Evolutionary conservation across 2,797 vertebrate species (phyloP), one percentile per base, ranked within the genome.

Genomic region (Mus caroli): DNA sequence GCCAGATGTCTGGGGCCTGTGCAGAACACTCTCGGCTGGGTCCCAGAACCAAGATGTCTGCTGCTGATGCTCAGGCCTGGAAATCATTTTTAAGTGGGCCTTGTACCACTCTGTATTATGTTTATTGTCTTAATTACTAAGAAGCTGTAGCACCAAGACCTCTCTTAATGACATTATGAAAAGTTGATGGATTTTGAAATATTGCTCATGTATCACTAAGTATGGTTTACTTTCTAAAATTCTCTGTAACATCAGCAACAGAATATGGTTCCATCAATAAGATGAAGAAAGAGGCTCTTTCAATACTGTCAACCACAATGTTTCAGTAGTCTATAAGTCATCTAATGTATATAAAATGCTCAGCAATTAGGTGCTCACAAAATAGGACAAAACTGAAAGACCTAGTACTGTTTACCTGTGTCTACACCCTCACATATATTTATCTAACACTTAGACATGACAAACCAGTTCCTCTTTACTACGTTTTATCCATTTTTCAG

Each of bases 91-190:
- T 34, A 85, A 34, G 28, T 22, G 20, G 9, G 7, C 2, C 28
- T 91, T 43, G 46, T 22, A 50, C 4, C 7, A 75, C 3, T 50
- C 14, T 9, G 22, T 50, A 0, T 40, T 58, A 12, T 34, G 28
- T 60, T n/a, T 22, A 20, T 54, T 86, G 19, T 2, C 0, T 22
- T 73, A 37, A 24, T 52, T 60, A 26, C 34, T 75, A 34, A 31
- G 62, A 77, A n/a, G 43, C 37, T 92, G 22, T 77, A 78, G 92
- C 76, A 88, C 12, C 17, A 50, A 88, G 15, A 3, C 11, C 2
- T 54, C 77, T 75, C 62, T 87, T 84, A 69, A 43, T 83, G 76
- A 58, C 56, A 73, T 91, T 76, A 79, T 64, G 37, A 91, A 17
- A 0, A 54, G 60, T 40, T 62, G 50, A 92, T 9, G 6, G 8